A percentile compares a stretch with the other conserved stretches of the same genome.
These are phyloP conservation scores for Dicaeum eximium DNA, from an alignment of 2,113 vertebrate genomes.

Conservation along the genomic window DNA sequence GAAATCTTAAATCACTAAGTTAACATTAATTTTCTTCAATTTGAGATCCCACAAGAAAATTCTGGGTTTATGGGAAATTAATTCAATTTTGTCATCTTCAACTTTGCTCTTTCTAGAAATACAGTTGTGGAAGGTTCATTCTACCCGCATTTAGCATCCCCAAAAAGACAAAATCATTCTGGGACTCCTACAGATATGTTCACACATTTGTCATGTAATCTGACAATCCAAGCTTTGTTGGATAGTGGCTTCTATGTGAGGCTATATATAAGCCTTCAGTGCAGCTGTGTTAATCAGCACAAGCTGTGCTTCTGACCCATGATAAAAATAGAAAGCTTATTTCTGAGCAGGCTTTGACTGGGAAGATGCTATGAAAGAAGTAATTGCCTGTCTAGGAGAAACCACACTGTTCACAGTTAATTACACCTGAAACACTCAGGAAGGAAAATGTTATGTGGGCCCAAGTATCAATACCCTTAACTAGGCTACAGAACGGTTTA, in stretches of 20 bases:
- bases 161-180: not conserved
- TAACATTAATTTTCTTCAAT: not conserved
- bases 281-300: not conserved
- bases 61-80: not conserved
- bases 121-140: not conserved
- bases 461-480: not conserved
- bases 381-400: not conserved
- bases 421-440: not conserved
- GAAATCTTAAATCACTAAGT: not conserved
- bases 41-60: not conserved
- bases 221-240: not conserved
- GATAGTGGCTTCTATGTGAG: fast-evolving
- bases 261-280: not conserved
- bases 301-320: not conserved
- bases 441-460: not conserved
- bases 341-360: not conserved
- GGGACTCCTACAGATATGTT: not conserved
- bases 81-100: not conserved
- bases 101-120: not conserved
- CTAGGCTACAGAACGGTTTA: not conserved
- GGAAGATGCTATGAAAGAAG: not conserved
- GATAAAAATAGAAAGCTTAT: constrained; percentile 11
- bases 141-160: not conserved
- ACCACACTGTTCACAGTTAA: not conserved
- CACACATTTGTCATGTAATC: not conserved